Conservation (phyloP, 2,113 vertebrate genomes). For the Takifugu bimaculatus region DNA sequence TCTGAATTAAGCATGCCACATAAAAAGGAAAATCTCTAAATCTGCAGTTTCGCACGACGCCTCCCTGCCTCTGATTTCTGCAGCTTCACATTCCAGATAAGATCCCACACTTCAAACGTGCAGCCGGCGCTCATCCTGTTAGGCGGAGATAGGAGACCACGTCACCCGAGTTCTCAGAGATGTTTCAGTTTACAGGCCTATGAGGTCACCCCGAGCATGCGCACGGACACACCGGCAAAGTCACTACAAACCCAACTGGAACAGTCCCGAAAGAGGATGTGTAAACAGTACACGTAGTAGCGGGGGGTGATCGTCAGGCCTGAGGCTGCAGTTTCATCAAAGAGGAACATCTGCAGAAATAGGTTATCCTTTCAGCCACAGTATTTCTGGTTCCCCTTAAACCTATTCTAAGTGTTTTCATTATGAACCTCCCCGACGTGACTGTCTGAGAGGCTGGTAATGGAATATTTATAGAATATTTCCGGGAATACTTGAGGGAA, state of each 20-base stretch:
- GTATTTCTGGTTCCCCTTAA: slow-evolving; percentile 34
- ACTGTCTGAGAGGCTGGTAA: slow-evolving; percentile 52
- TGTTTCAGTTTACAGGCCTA: slow-evolving; percentile 19
- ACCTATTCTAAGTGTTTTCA: slow-evolving; percentile 43
- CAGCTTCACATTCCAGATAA: slow-evolving; percentile 58
- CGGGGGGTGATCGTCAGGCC: slow-evolving; percentile 18
- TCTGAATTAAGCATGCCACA: no score
- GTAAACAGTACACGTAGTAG: background rate
- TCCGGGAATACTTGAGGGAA: slow-evolving; percentile 52
- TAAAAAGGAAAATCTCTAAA: slow-evolving; percentile 45
- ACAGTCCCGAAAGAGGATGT: slow-evolving; percentile 1
- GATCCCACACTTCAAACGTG: slow-evolving; percentile 61
- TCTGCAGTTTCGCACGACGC: slow-evolving; percentile 48
- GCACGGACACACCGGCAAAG: slow-evolving; percentile 2
- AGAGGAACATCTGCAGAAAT: slow-evolving; percentile 35
- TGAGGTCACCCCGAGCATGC: slow-evolving; percentile 13
- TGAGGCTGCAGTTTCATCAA: slow-evolving; percentile 27
- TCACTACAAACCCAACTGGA: slow-evolving; percentile 2
- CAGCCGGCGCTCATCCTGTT: slow-evolving; percentile 43
- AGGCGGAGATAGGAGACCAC: slow-evolving; percentile 43
- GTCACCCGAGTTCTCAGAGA: slow-evolving; percentile 8
- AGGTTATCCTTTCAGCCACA: slow-evolving; percentile 40
- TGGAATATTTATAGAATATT: slow-evolving; percentile 64
- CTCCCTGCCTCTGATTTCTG: slow-evolving; percentile 53
- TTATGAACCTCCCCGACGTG: slow-evolving; percentile 46